phyloP scores from a whole-genome alignment of 2,888 invertebrate genomes.

The Pseudococcus viburni region DNA sequence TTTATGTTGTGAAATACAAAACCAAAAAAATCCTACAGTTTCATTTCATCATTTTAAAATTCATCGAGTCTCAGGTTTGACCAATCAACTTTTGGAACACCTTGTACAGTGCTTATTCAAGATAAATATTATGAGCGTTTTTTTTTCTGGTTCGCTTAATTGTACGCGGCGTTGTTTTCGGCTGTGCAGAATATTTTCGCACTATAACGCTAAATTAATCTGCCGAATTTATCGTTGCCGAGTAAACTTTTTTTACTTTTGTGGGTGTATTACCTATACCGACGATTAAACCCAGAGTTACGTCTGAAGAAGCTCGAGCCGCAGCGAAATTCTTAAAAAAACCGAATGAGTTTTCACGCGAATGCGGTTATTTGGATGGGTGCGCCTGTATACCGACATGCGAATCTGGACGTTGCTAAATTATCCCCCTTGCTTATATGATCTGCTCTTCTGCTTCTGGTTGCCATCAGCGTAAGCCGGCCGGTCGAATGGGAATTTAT shows the following conservation, averaged over 20 bases:
- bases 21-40: no score
- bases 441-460: neutral
- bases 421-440: neutral
- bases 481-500: constrained; percentile 23
- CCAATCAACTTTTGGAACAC: neutral
- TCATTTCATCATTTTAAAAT: no score
- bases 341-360: neutral
- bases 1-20: no score
- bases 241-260: neutral
- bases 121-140: neutral
- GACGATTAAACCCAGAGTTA: neutral
- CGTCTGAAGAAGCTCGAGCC: neutral
- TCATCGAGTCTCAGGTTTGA: no score
- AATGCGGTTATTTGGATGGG: constrained; percentile 46
- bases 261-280: neutral
- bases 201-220: constrained; percentile 19
- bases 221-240: neutral
- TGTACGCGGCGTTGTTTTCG: neutral
- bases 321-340: constrained; percentile 19
- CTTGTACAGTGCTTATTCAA: neutral
- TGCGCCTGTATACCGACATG: constrained; percentile 13
- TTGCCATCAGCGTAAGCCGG: no score
- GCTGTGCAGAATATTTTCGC: neutral
- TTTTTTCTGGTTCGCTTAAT: neutral
- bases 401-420: constrained; percentile 28